Evolutionary conservation across 2,888 invertebrate species (phyloP).

Genomic region (Schizaphis graminum): DNA sequence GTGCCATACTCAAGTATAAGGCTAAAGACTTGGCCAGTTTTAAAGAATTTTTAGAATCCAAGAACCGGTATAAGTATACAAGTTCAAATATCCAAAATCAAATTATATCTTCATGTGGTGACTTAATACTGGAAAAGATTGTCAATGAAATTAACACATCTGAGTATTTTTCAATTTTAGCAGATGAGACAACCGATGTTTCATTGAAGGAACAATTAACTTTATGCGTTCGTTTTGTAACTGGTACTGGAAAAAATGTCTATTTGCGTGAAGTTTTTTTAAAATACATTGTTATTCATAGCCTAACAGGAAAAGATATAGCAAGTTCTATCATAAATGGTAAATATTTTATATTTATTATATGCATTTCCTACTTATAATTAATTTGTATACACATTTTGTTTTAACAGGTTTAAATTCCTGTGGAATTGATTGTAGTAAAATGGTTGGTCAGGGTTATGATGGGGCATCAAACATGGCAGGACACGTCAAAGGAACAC

Average conservation of each 20-base stretch:
- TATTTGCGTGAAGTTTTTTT: slow-evolving; percentile 3
- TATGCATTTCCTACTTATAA: background rate
- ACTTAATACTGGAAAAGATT: background rate
- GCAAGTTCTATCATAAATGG: slow-evolving; percentile 5
- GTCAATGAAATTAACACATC: background rate
- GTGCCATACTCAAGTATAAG: too few species aligned
- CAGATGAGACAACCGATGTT: background rate
- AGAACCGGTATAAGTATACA: background rate
- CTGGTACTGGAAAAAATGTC: background rate
- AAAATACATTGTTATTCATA: slow-evolving; percentile 15
- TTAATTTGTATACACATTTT: background rate
- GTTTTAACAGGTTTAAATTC: background rate
- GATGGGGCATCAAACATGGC: background rate
- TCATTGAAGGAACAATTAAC: background rate
- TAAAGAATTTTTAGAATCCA: background rate
- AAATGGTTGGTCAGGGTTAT: background rate
- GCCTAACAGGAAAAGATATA: slow-evolving; percentile 9
- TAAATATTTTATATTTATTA: background rate
- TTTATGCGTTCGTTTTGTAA: background rate
- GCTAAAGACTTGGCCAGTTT: background rate
- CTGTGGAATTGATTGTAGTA: background rate
- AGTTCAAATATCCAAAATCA: background rate
- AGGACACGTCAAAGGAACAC: background rate
- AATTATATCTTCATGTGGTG: background rate
- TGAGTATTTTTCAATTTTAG: background rate